Evolutionary conservation across 2,113 vertebrate genomes (phyloP).

Genomic region (Bettongia penicillata): DNA sequence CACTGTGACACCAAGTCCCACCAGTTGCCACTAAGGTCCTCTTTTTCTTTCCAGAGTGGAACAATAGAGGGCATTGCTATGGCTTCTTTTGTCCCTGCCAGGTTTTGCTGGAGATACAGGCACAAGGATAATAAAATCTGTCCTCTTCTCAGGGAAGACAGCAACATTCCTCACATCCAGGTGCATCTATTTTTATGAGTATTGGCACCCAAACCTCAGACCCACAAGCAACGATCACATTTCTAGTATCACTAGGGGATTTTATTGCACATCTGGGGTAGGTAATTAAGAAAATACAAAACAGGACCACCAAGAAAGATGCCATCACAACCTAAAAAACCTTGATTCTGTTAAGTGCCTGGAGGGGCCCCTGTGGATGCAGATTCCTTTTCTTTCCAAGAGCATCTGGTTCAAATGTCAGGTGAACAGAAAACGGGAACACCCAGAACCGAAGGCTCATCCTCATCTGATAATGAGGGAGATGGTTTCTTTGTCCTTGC

Average conservation of each 20-base stretch:
- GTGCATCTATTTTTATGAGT: constrained; percentile 16
- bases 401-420: neutral
- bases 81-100: neutral
- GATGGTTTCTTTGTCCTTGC: neutral
- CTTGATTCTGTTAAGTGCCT: neutral
- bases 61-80: neutral
- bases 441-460: neutral
- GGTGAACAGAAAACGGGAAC: neutral
- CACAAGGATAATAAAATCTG: neutral
- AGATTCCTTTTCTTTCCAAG: constrained; percentile 1
- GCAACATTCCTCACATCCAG: neutral
- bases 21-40: neutral
- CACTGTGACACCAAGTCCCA: neutral
- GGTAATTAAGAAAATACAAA: neutral
- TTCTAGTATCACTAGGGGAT: constrained; percentile 3
- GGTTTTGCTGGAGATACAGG: neutral
- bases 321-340: neutral
- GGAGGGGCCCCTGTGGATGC: neutral
- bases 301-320: neutral
- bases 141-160: neutral
- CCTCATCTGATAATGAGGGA: neutral
- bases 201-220: constrained; percentile 1
- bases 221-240: constrained; percentile 16
- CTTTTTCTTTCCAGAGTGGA: constrained; percentile 7
- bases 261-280: neutral